These are phyloP conservation scores for Coecobrya sp. DNA, from an alignment of 2,888 invertebrate genomes.

Conservation along the genomic window DNA sequence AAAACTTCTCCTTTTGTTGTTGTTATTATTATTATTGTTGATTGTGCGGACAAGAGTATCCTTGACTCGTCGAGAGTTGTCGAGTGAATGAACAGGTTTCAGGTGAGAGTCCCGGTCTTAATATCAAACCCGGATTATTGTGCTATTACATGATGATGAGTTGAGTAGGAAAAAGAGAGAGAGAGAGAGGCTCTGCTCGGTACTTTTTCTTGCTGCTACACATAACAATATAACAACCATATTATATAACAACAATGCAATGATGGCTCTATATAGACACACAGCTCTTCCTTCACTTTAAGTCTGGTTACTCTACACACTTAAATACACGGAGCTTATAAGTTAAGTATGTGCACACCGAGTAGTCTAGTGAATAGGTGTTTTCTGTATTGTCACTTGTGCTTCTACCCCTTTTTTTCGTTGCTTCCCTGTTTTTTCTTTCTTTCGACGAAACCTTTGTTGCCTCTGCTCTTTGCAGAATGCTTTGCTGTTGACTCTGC, in stretches of 20 bases:
- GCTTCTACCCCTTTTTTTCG: neutral
- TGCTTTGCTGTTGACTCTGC: slow-evolving; percentile 10
- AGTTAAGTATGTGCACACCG: slow-evolving; percentile 5
- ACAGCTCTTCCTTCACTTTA: slow-evolving; percentile 10
- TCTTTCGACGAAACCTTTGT: neutral
- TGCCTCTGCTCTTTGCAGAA: slow-evolving; percentile 16
- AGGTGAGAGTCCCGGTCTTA: slow-evolving; percentile 83
- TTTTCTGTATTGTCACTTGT: slow-evolving; percentile 12
- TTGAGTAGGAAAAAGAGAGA: slow-evolving; percentile 11
- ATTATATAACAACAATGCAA: slow-evolving; percentile 63
- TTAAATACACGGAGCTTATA: neutral
- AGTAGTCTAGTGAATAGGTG: neutral
- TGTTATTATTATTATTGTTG: slow-evolving; percentile 55
- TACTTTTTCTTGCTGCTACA: slow-evolving; percentile 71
- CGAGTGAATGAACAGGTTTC: slow-evolving; percentile 83
- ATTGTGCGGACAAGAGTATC: slow-evolving; percentile 77
- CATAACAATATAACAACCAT: slow-evolving; percentile 54
- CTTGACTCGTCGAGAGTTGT: slow-evolving; percentile 83
- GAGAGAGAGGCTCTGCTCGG: slow-evolving; percentile 69
- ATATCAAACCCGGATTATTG: slow-evolving; percentile 83
- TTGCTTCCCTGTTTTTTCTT: slow-evolving; percentile 39
- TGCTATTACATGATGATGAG: slow-evolving; percentile 52
- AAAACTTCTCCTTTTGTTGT: slow-evolving; percentile 34
- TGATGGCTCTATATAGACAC: slow-evolving; percentile 5
- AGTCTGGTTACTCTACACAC: neutral